These are phyloP conservation scores for Heliornis fulica DNA, from an alignment of 2,113 vertebrate species.

Conservation along the genomic window DNA sequence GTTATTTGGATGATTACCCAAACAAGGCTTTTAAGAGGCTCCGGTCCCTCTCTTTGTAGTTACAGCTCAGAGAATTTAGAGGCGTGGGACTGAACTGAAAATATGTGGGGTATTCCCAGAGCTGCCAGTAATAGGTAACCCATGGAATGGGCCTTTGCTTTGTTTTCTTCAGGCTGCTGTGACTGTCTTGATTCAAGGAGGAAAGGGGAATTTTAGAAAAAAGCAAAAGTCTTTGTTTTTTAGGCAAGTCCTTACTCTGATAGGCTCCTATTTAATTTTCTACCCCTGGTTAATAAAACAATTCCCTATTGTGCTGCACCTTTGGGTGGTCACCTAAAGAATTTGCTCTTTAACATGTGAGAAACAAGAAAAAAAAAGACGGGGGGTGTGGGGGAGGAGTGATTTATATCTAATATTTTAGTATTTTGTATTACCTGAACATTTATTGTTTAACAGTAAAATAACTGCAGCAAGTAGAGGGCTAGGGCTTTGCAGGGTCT, in stretches of 20 bases:
- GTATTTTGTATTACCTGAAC: too few species aligned
- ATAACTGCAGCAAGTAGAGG: neutral
- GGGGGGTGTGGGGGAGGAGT: neutral
- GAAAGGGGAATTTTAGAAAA: neutral
- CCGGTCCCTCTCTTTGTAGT: constrained; percentile 3
- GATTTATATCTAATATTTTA: neutral
- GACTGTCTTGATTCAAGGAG: neutral
- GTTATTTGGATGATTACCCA: constrained; percentile 8
- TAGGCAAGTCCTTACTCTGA: neutral
- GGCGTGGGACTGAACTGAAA: constrained; percentile 55
- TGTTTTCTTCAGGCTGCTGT: neutral
- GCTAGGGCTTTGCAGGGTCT: neutral
- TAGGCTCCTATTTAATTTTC: neutral
- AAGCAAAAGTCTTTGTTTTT: neutral
- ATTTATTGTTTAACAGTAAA: neutral
- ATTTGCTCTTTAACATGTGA: neutral
- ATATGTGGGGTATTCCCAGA: constrained; percentile 61
- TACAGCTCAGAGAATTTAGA: constrained; percentile 56
- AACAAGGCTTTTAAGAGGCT: constrained; percentile 13
- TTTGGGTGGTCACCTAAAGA: neutral
- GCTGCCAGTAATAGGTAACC: constrained; percentile 69
- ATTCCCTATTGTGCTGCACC: neutral
- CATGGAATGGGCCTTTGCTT: constrained; percentile 50
- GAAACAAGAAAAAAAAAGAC: neutral
- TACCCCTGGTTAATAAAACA: neutral